Percentiles rank a stretch among this genome's conserved stretches.
Evolutionary conservation across 2,888 invertebrate species (phyloP).

Genomic region (Dicranocentrus wangi): DNA sequence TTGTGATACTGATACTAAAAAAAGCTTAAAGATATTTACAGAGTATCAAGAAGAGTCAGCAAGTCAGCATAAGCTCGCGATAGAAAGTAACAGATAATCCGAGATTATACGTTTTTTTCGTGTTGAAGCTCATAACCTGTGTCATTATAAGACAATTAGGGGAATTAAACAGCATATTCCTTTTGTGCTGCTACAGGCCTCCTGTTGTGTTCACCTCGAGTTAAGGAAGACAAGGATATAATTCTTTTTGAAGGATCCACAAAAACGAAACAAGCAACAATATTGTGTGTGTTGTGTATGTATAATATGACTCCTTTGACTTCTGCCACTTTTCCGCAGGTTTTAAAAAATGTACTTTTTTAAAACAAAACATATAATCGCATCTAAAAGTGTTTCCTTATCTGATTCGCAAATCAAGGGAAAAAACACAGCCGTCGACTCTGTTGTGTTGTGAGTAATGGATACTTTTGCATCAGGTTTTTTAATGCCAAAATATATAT

Average conservation of each 20-base stretch:
- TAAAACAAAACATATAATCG: no score
- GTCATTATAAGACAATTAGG: slow-evolving; percentile 65
- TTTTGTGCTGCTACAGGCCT: slow-evolving; percentile 47
- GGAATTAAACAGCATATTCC: slow-evolving; percentile 59
- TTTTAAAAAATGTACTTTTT: no score
- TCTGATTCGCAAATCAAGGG: no score
- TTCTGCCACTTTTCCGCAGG: no score
- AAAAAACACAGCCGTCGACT: no score
- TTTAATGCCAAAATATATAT: no score
- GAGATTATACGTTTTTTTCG: slow-evolving; percentile 22
- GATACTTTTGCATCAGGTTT: no score
- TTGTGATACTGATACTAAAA: background rate
- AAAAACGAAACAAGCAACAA: background rate
- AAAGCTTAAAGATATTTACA: background rate
- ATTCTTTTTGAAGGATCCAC: slow-evolving; percentile 32
- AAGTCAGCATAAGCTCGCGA: background rate
- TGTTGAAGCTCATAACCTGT: slow-evolving; percentile 53
- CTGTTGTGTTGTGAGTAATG: no score
- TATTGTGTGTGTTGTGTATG: no score
- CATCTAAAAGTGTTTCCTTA: no score
- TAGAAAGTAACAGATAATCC: no score
- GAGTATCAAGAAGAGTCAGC: background rate
- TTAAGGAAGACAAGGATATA: slow-evolving; percentile 55
- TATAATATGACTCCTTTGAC: no score
- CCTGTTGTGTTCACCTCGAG: slow-evolving; percentile 55